Evolutionary conservation across 2,113 vertebrate species (phyloP), one percentile per base, ranked within the genome.

Genomic region (Pimephales promelas): DNA sequence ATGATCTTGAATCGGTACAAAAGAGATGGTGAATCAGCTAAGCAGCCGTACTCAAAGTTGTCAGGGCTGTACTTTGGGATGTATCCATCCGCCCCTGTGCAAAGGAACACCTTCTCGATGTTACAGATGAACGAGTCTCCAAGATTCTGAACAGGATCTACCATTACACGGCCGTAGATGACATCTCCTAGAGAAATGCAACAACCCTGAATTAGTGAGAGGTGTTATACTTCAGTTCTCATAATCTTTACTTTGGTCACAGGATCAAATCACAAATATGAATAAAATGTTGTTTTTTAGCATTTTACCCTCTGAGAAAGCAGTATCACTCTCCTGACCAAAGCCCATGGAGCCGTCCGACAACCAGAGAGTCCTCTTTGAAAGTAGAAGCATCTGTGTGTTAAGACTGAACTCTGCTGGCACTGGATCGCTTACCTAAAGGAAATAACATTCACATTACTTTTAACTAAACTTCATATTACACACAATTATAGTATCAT

Each of bases 281-380:
- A 1, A 7, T 57, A 81, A 87, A 79, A 14, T 74, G 73, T 87
- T 70, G 89, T 76, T 86, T 84, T 31, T 81, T 61, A 81, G 57
- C 76, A 87, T 2, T 54, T 79, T 92, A 96, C 95, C 95, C 79
- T 96, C 94, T 68, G 94, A 91, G 89, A 96, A 97, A 31, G 95
- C 92, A 52, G 92, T 85, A 75, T 96, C 95, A 0, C 93, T 89
- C 59, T 93, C 95, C 87, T 95, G 94, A 45, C 94, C 95, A 61
- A 97, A 97, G 83, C 94, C 95, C 93, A 95, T 90, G 80, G 95
- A 96, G 54, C 94, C 94, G 5, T 96, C 94, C 3, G 95, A 96
- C 62, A 96, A 70, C 93, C 94, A 97, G 61, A 96, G 79, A 71
- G 96, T 92, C 86, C 89, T 94, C 89, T 95, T 95, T 52, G 95